Base-by-base conservation (phyloP, 53 echinoderm and acorn worm species). In the Antedon mediterranea region DNA sequence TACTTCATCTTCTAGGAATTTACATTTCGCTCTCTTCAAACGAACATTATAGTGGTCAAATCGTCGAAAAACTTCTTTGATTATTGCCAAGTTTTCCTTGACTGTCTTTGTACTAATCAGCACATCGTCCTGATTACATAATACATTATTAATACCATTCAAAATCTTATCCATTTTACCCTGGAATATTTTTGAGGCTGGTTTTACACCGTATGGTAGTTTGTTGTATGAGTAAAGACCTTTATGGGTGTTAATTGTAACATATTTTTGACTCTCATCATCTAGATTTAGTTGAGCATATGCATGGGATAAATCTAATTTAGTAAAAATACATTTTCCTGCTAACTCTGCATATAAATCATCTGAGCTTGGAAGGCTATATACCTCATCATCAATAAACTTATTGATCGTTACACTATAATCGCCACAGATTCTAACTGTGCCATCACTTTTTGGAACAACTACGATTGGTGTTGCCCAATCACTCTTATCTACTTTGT, bases 301-400 rank as follows among this genome's bases (percentile, higher is more conserved):
- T 43, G 79, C 76, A 44, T 88, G 84, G 18, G 81, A 84, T 71
- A 81, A 72, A 43, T 78, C 82, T 28, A 84, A 71, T 78, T 88
- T 88, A 3, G 88, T 76, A 73, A 84, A 85, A 32, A 85, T 76
- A 73, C 74, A 41, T 79, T 72, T 34, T 71, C 82, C 82, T 23
- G 76, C 44, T 2, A 90, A 79, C 79, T 81, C 75, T 78, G 86
- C 84, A 81, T 74, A 90, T 76, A 90, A 76, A 72, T 90, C 90
- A 32, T 89, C 75, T 31, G 86, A 77, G 44, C 83, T 89, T 28
- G 86, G 90, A 30, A 89, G 71, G 0, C 84, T 86, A 33, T 84
- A 84, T 30, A 79, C 57, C 29, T 78, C 78, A 43, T 30, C 33
- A 13, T 4, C 6, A n/a, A 57, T 43, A 0, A 43, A 28, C 26